Conservation (phyloP, 2,797 vertebrate genomes). For the Pipistrellus pygmaeus region DNA sequence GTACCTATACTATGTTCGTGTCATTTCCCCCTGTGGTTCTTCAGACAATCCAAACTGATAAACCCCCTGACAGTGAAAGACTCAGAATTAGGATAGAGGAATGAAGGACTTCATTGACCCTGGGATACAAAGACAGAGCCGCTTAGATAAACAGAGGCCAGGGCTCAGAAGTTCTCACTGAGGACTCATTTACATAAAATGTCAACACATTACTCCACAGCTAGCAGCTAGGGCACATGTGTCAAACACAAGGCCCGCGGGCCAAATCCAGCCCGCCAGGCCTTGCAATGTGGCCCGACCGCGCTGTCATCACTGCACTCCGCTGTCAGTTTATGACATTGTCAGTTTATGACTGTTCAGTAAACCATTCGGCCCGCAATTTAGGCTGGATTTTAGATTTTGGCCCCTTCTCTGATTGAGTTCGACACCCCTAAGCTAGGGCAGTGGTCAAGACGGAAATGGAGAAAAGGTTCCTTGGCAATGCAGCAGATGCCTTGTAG, state of each 20-base stretch:
- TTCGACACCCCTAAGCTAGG: no score
- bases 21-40: background rate
- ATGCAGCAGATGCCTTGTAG: background rate
- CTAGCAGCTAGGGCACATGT: conserved; percentile 18
- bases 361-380: no score
- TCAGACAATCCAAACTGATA: conserved; percentile 24
- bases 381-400: no score
- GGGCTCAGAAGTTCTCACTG: background rate
- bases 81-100: conserved; percentile 15
- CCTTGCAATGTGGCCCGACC: no score
- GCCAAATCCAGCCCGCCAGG: no score
- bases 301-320: no score
- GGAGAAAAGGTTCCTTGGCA: conserved; percentile 45
- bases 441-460: background rate
- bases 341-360: no score
- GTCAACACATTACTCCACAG: background rate
- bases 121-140: background rate
- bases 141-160: background rate
- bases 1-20: background rate
- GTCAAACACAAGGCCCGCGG: no score
- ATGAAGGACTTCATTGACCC: background rate
- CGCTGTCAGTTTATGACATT: no score
- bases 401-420: no score
- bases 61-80: background rate
- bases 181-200: conserved; percentile 41